phyloP scores from a whole-genome alignment of 2,113 vertebrate species.

The Heptranchias perlo region DNA sequence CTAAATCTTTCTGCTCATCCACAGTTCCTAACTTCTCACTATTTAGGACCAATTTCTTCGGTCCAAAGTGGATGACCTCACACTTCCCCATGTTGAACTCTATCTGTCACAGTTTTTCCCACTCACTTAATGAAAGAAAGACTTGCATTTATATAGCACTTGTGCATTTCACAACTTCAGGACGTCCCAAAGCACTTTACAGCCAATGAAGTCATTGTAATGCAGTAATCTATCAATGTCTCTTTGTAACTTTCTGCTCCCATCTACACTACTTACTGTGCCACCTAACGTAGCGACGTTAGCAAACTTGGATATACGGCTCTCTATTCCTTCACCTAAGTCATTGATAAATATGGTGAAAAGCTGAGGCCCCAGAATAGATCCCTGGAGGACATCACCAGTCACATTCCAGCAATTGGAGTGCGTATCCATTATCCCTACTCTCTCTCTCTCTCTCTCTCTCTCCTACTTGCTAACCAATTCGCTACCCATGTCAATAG shows the following conservation, averaged over 20 bases:
- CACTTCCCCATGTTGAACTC: background rate
- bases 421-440: background rate
- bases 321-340: background rate
- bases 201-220: background rate
- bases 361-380: background rate
- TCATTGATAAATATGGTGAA: background rate
- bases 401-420: background rate
- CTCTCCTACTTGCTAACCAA: background rate
- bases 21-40: background rate
- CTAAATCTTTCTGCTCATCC: background rate
- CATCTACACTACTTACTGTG: background rate
- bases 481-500: background rate
- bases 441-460: background rate
- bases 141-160: background rate
- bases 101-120: background rate
- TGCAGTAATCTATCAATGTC: background rate
- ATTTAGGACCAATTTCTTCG: too few relatives aligned
- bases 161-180: background rate
- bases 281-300: background rate
- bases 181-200: background rate
- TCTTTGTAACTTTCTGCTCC: background rate
- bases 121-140: background rate
- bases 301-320: background rate
- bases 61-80: too few relatives aligned
- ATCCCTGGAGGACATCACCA: background rate